phyloP scores from a whole-genome alignment of 2,113 vertebrate species.

The Sapajus apella region DNA sequence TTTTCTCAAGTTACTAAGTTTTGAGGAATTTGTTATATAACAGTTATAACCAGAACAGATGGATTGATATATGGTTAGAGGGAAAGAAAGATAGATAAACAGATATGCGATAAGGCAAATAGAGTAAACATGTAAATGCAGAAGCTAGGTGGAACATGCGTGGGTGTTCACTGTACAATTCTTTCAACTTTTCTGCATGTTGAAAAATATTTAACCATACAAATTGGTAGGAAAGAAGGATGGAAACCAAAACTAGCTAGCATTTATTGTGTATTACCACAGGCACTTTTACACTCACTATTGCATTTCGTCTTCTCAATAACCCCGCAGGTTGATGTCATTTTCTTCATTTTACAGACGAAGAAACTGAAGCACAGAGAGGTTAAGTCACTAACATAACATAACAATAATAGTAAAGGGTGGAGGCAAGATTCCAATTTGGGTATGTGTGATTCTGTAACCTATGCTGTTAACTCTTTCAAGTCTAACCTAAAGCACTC shows the following conservation, averaged over 20 bases:
- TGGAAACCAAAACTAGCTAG: neutral
- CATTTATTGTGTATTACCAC: neutral
- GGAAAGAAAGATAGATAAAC: too few relatives aligned
- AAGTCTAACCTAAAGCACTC: neutral
- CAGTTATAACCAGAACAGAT: neutral
- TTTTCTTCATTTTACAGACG: constrained; percentile 1
- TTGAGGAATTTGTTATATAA: neutral
- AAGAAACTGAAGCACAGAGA: neutral
- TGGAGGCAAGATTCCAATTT: neutral
- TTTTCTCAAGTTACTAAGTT: neutral
- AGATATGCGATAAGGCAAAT: neutral
- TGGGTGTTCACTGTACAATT: neutral
- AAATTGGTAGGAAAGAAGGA: neutral
- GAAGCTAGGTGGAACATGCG: neutral
- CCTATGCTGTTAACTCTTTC: neutral
- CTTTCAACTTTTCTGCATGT: neutral
- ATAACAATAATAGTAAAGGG: neutral
- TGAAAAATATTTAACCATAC: neutral
- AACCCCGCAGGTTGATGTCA: neutral
- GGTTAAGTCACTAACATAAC: neutral
- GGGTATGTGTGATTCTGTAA: neutral
- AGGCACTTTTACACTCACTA: neutral
- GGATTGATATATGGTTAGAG: neutral
- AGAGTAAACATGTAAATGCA: neutral
- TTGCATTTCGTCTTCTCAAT: neutral